phyloP scores from a whole-genome alignment of 2,888 invertebrate species.

The Quadriops clusia region DNA sequence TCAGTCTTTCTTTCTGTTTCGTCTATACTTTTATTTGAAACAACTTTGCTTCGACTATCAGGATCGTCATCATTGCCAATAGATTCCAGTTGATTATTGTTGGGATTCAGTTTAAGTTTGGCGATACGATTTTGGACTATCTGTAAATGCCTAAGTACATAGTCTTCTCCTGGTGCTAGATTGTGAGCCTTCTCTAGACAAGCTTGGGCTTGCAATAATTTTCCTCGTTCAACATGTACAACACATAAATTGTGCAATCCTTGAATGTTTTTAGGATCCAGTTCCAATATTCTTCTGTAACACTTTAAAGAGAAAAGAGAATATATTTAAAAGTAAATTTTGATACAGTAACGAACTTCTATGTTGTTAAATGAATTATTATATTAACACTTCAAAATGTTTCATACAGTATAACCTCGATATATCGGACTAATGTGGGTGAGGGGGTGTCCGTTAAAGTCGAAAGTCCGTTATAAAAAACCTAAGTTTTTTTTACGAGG shows the following conservation, averaged over 20 bases:
- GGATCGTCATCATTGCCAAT: slow-evolving; percentile 10
- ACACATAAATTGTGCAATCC: slow-evolving; percentile 94
- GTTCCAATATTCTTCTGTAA: slow-evolving; percentile 73
- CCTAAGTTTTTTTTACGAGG: too few relatives aligned
- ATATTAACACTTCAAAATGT: too few relatives aligned
- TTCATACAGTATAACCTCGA: too few relatives aligned
- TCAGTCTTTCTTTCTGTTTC: slow-evolving; percentile 32
- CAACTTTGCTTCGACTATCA: slow-evolving; percentile 27
- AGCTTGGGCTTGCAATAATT: slow-evolving; percentile 69
- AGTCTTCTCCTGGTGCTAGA: slow-evolving; percentile 81
- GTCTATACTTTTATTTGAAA: slow-evolving; percentile 34
- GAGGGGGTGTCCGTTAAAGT: too few relatives aligned
- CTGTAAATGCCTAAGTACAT: slow-evolving; percentile 78
- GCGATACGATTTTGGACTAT: slow-evolving; percentile 67
- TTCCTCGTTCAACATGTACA: slow-evolving; percentile 85
- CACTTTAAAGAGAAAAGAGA: too few relatives aligned
- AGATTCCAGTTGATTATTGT: slow-evolving; percentile 17
- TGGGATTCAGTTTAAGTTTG: slow-evolving; percentile 30
- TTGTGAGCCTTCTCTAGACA: slow-evolving; percentile 72
- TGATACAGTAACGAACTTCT: too few relatives aligned
- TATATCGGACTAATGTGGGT: too few relatives aligned
- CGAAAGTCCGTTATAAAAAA: too few relatives aligned
- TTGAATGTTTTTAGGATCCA: slow-evolving; percentile 86
- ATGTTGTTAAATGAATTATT: too few relatives aligned
- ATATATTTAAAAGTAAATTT: too few relatives aligned